Conservation (phyloP, 2,113 vertebrate genomes). For the Indri indri region DNA sequence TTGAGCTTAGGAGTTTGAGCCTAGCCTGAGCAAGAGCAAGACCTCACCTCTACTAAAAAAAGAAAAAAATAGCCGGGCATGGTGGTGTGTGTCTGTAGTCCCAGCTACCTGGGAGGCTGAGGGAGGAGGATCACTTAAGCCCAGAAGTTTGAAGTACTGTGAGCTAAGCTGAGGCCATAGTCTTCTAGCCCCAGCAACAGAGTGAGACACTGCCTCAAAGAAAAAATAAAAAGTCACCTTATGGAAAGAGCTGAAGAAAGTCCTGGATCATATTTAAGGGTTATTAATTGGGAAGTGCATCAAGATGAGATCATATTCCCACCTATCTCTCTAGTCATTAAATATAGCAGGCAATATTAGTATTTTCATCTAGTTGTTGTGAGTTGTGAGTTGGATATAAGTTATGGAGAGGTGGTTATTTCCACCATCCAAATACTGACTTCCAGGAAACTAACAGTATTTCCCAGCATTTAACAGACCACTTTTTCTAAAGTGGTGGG, state of each 20-base stretch:
- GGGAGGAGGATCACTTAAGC: too few species aligned
- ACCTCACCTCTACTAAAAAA: too few species aligned
- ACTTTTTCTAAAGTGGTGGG: not conserved
- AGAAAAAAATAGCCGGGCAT: too few species aligned
- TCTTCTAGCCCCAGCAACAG: too few species aligned
- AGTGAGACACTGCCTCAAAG: too few species aligned
- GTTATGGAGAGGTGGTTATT: not conserved
- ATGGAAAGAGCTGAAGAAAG: not conserved
- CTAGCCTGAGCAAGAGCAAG: too few species aligned
- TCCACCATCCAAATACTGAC: not conserved
- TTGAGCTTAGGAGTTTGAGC: too few species aligned
- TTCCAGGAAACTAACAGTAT: not conserved
- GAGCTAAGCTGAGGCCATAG: too few species aligned
- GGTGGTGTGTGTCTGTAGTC: too few species aligned
- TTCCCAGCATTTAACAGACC: not conserved
- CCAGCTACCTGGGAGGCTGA: too few species aligned
- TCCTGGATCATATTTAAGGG: not conserved
- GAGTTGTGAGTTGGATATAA: not conserved
- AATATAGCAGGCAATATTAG: not conserved
- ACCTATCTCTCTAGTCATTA: not conserved
- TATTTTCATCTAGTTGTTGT: not conserved
- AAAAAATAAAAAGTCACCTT: not conserved
- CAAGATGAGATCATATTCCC: not conserved
- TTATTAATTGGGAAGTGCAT: not conserved
- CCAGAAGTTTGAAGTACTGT: too few species aligned